phyloP scores from a whole-genome alignment of 2,113 vertebrate genomes.

The Zosterops hypoxanthus region DNA sequence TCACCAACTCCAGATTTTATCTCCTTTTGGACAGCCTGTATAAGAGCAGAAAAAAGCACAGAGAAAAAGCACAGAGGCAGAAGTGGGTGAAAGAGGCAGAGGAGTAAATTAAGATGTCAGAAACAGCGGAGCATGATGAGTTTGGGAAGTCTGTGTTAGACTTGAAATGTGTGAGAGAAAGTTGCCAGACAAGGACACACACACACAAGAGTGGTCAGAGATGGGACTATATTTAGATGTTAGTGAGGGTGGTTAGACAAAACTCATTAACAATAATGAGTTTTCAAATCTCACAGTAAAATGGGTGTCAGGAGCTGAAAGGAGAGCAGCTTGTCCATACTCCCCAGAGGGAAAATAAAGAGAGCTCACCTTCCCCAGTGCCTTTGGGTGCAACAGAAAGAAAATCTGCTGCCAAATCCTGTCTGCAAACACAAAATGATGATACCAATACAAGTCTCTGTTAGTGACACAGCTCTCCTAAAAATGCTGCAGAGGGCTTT shows the following conservation, averaged over 20 bases:
- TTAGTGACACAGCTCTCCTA: background rate
- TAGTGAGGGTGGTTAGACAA: background rate
- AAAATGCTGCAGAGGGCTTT: background rate
- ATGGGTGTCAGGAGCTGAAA: background rate
- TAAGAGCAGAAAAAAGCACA: background rate
- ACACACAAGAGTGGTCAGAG: background rate
- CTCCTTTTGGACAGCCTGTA: background rate
- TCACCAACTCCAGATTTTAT: background rate
- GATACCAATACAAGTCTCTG: background rate
- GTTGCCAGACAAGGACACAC: background rate
- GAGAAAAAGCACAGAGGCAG: background rate
- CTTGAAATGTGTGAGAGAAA: background rate
- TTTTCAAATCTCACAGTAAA: background rate
- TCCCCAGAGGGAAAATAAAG: background rate
- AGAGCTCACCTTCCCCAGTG: background rate
- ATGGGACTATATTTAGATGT: background rate
- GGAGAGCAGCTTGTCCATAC: rapidly evolving
- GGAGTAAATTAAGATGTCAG: background rate
- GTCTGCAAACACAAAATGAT: background rate
- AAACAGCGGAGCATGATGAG: background rate
- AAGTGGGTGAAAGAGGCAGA: background rate
- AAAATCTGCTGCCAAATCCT: background rate
- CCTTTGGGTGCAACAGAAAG: background rate
- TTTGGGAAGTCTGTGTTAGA: background rate
- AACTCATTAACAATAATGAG: no score